Evolutionary conservation across 2,888 invertebrate species (phyloP).

Genomic region (Clunio marinus): DNA sequence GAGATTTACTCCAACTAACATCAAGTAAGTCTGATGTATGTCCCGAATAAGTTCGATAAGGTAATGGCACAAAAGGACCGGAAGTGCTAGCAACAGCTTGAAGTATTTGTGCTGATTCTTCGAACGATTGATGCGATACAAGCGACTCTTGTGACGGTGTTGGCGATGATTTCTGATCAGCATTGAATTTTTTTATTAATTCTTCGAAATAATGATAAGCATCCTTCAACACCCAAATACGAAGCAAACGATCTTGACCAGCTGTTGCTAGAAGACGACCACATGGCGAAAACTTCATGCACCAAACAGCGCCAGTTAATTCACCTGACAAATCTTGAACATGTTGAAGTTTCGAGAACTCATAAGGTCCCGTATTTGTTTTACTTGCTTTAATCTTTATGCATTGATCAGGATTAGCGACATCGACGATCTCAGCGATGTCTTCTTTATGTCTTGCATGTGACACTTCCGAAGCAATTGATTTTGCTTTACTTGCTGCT

Average conservation of each 20-base stretch:
- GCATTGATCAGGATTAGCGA: constrained; percentile 71
- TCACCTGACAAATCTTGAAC: constrained; percentile 81
- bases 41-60: constrained; percentile 89
- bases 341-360: constrained; percentile 87
- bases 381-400: constrained; percentile 91
- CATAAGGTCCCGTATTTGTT: constrained; percentile 94
- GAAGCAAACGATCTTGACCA: constrained; percentile 89
- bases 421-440: constrained; percentile 77
- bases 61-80: constrained; percentile 79
- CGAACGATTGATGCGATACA: constrained; percentile 69
- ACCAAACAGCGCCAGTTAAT: constrained; percentile 95
- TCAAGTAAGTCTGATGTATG: constrained; percentile 96
- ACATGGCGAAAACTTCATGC: constrained; percentile 96
- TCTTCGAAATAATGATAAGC: constrained; percentile 65
- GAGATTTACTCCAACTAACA: constrained; percentile 98
- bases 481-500: constrained; percentile 87
- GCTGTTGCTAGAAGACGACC: constrained; percentile 93
- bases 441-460: constrained; percentile 85
- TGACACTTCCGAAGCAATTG: constrained; percentile 81
- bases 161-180: constrained; percentile 82
- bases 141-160: constrained; percentile 90
- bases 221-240: constrained; percentile 92
- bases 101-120: constrained; percentile 57
- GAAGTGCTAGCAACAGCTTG: constrained; percentile 58
- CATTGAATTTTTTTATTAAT: constrained; percentile 91